These are phyloP conservation scores for Epizoanthus fatuus DNA, from an alignment of 92 coral and sea anemone species.

Conservation along the genomic window DNA sequence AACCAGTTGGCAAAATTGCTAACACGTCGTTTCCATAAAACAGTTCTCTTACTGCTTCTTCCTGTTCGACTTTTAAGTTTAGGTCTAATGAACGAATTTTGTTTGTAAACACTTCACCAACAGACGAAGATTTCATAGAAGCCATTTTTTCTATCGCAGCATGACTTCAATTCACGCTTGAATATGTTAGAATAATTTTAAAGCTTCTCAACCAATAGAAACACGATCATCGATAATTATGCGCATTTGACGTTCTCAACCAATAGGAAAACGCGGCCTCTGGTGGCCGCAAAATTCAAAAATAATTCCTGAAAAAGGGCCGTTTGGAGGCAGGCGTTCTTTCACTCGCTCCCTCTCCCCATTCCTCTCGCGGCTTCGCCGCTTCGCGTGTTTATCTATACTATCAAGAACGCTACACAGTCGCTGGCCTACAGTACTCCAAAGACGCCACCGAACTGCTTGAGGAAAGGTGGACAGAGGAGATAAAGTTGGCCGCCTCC, in stretches of 20 bases:
- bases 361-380: too few species aligned
- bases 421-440: too few species aligned
- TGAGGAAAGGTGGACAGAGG: too few species aligned
- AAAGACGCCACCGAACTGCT: too few species aligned
- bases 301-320: neutral
- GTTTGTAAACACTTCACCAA: neutral
- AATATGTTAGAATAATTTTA: neutral
- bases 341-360: too few species aligned
- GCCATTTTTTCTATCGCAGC: neutral
- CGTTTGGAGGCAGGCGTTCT: too few species aligned
- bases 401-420: too few species aligned
- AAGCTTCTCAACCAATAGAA: neutral
- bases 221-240: neutral
- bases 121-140: neutral
- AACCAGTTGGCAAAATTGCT: constrained; percentile 28
- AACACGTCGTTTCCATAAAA: constrained; percentile 21
- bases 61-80: constrained; percentile 19
- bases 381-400: too few species aligned
- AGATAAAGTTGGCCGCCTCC: too few species aligned
- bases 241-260: constrained; percentile 7
- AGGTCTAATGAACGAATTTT: constrained; percentile 13
- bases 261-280: constrained; percentile 35
- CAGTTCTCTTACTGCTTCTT: constrained; percentile 24
- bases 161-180: neutral
- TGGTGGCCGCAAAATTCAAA: constrained; percentile 8